These are phyloP conservation scores for Stenolophus ochropezus DNA, from an alignment of 2,888 invertebrate genomes.

Conservation along the genomic window DNA sequence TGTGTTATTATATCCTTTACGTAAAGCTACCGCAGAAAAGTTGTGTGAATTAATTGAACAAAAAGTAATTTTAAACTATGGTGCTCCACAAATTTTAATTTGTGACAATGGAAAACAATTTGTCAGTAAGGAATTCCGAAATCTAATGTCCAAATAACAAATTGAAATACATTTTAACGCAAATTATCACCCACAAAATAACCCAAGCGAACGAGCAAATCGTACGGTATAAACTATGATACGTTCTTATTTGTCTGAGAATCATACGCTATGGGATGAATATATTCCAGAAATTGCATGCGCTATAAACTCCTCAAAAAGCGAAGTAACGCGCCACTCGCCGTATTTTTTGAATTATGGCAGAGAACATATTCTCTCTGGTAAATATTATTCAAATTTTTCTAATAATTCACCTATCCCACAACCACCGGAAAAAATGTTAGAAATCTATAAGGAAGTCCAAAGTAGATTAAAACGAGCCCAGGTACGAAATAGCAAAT, in stretches of 20 bases:
- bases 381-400: neutral
- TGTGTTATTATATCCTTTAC: neutral
- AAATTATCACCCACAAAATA: slow-evolving; percentile 63
- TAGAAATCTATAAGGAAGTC: neutral
- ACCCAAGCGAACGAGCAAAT: slow-evolving; percentile 65
- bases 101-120: slow-evolving; percentile 16
- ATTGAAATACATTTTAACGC: slow-evolving; percentile 50
- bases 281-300: neutral
- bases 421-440: neutral
- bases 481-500: neutral
- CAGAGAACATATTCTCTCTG: neutral
- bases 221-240: slow-evolving; percentile 65
- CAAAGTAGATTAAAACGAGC: neutral
- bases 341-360: neutral
- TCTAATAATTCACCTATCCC: neutral
- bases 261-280: slow-evolving; percentile 56
- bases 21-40: neutral
- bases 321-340: neutral
- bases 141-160: neutral
- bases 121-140: neutral
- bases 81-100: slow-evolving; percentile 27
- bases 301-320: neutral
- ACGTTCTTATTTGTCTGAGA: slow-evolving; percentile 59
- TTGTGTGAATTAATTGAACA: slow-evolving; percentile 13
- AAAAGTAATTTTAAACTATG: slow-evolving; percentile 16